Percentiles rank a stretch among this genome's conserved stretches.
These are phyloP conservation scores for Phylloscopus trochilus DNA, from an alignment of 2,113 vertebrate species.

Conservation along the genomic window DNA sequence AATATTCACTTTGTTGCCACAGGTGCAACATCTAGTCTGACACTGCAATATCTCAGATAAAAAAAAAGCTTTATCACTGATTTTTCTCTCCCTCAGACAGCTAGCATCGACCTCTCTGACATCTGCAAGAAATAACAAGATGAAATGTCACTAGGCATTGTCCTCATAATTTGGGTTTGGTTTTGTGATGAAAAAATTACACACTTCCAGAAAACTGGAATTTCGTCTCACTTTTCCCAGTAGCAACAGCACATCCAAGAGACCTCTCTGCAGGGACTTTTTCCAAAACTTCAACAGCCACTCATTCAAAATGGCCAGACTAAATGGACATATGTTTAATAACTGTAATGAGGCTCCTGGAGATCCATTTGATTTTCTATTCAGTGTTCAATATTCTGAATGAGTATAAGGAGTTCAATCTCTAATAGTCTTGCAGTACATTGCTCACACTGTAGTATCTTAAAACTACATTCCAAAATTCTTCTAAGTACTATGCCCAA, in stretches of 20 bases:
- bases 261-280: neutral
- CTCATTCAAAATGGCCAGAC: neutral
- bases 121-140: neutral
- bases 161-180: neutral
- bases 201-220: neutral
- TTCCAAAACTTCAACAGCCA: neutral
- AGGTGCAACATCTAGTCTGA: neutral
- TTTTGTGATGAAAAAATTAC: neutral
- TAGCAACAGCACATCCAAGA: neutral
- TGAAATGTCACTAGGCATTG: neutral
- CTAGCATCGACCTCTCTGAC: neutral
- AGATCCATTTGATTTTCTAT: neutral
- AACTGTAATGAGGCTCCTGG: neutral
- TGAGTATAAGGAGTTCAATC: neutral
- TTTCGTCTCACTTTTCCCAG: neutral
- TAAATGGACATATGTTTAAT: neutral
- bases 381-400: neutral
- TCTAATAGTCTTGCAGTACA: neutral
- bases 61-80: neutral
- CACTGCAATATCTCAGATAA: neutral
- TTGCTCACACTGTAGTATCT: neutral
- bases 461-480: neutral
- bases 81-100: neutral
- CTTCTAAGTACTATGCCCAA: neutral
- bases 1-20: neutral